Conservation (phyloP, 2,113 vertebrate species). For the Micromys minutus region DNA sequence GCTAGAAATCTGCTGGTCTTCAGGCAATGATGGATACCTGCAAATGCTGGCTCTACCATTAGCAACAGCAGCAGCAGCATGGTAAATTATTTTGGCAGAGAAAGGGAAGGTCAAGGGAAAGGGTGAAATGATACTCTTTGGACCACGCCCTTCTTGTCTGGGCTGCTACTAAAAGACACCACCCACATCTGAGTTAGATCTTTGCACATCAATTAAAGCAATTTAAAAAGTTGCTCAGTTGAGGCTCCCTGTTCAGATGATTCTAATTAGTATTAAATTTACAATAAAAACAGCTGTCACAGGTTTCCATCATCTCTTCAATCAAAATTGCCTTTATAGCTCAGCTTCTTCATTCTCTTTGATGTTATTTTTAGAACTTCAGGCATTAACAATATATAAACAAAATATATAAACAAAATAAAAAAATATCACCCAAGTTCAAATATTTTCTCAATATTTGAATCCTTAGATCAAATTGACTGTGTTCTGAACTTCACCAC, state of each 20-base stretch:
- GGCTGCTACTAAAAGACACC: neutral
- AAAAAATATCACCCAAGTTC: slow-evolving; percentile 29
- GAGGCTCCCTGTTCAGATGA: neutral
- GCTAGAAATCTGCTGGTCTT: neutral
- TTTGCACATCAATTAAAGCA: neutral
- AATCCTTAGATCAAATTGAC: neutral
- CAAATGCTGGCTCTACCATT: neutral
- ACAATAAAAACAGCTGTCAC: neutral
- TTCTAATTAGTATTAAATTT: neutral
- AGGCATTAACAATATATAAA: slow-evolving; percentile 31
- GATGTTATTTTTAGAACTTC: slow-evolving; percentile 54
- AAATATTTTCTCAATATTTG: slow-evolving; percentile 46
- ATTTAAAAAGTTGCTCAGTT: neutral
- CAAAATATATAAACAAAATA: slow-evolving; percentile 48
- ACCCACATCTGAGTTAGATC: neutral
- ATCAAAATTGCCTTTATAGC: slow-evolving; percentile 15
- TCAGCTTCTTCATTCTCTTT: slow-evolving; percentile 53
- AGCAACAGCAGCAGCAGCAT: neutral
- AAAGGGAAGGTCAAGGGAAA: neutral
- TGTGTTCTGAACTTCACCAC: neutral
- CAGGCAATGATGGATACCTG: neutral
- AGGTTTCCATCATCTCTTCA: neutral
- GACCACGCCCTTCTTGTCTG: neutral
- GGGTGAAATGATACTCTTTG: neutral
- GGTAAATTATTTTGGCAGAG: neutral